Evolutionary conservation across 37 sponge, comb jelly and placozoan genomes (phyloP), one percentile per base, ranked within the genome.

Genomic region (Ephydatia muelleri): DNA sequence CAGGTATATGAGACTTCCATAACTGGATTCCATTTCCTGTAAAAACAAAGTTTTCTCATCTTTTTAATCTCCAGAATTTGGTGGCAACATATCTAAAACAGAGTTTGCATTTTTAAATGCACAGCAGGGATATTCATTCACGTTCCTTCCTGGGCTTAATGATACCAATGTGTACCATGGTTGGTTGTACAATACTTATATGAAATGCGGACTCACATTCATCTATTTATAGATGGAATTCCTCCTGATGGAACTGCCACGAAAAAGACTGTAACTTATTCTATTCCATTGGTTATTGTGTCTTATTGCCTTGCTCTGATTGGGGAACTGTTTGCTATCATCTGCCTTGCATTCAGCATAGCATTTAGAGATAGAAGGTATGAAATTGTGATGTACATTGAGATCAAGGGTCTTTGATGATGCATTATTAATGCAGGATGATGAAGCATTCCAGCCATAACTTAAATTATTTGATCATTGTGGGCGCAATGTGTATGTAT

Each of bases 331-430:
- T 86, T 86, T 70, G 39, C 64, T 48, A n/a, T 47, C 2, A 37
- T 70, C 47, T 86, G 86, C 27, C 37, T 79, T 27, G 35, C 49
- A 57, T 86, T 86, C 66, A 86, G 72, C 32, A 31, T 72, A 29
- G 36, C 72, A 5, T 86, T 67, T 23, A 21, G 85, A 30, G 77
- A 85, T 16, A 85, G 38, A 22, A 77, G 33, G 85, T 85, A 72
- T n/a, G n/a, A 39, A 66, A 9, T 9, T 49, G 16, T 76, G 27
- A 13, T n/a, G n/a, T n/a, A n/a, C n/a, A n/a, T n/a, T n/a, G n/a
- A n/a, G n/a, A n/a, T n/a, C n/a, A n/a, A n/a, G n/a, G n/a, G n/a
- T n/a, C n/a, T n/a, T n/a, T n/a, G n/a, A n/a, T n/a, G n/a, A n/a
- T n/a, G n/a, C n/a, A n/a, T 57, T 57, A 1, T 19, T 0, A 57